These are phyloP conservation scores for Sciaenops ocellatus DNA, from an alignment of 2,797 vertebrate species.

Conservation along the genomic window DNA sequence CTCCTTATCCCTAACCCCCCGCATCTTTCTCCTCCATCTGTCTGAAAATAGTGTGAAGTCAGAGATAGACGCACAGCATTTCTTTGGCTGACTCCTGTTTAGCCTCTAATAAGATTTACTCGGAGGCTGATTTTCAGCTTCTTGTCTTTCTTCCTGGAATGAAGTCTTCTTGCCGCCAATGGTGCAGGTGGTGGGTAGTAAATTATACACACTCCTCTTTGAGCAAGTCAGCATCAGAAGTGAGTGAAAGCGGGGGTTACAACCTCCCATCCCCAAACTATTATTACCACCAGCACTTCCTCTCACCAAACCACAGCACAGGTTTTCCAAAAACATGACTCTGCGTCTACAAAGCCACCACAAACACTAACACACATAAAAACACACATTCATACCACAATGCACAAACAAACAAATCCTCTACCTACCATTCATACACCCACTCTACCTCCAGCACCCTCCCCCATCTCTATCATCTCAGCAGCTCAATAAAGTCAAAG, in stretches of 20 bases:
- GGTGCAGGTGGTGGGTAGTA: slow-evolving; percentile 81
- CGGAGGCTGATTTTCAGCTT: slow-evolving; percentile 70
- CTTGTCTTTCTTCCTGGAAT: slow-evolving; percentile 72
- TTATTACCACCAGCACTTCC: slow-evolving; percentile 26
- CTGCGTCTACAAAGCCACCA: slow-evolving; percentile 27
- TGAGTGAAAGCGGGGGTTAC: slow-evolving; percentile 40
- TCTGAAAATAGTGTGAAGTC: slow-evolving; percentile 53
- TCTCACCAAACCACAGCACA: slow-evolving; percentile 33
- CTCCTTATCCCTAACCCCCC: slow-evolving; percentile 19
- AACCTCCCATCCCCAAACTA: slow-evolving; percentile 38
- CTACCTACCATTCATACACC: slow-evolving; percentile 46
- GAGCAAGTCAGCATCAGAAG: slow-evolving; percentile 65
- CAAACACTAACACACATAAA: slow-evolving; percentile 26
- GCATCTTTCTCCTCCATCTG: slow-evolving; percentile 31
- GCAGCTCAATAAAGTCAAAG: slow-evolving; percentile 58
- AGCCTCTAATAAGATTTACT: slow-evolving; percentile 80
- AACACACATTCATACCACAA: slow-evolving; percentile 27
- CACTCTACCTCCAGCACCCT: slow-evolving; percentile 45
- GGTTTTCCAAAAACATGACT: slow-evolving; percentile 20
- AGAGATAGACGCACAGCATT: slow-evolving; percentile 53
- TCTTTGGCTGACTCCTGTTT: slow-evolving; percentile 76
- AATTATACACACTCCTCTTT: slow-evolving; percentile 81
- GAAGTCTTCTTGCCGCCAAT: slow-evolving; percentile 72
- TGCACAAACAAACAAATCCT: slow-evolving; percentile 65
- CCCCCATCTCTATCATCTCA: slow-evolving; percentile 50